Percentiles rank a stretch among this genome's conserved stretches.
Conservation (phyloP, 2,888 invertebrate species). For the Lapara coniferarum region DNA sequence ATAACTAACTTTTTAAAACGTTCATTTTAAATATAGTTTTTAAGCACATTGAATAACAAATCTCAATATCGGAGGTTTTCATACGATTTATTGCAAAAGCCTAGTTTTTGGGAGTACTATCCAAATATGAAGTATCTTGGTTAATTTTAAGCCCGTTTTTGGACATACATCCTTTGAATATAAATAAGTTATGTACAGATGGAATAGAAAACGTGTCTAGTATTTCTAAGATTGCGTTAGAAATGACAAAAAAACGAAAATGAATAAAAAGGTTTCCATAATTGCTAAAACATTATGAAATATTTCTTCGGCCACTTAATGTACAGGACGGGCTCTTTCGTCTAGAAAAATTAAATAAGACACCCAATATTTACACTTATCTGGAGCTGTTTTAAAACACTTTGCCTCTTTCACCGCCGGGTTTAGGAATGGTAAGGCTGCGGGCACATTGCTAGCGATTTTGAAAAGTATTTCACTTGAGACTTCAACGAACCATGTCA, state of each 20-base stretch:
- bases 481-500: too few relatives aligned
- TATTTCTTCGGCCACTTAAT: conserved; percentile 21
- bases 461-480: neutral
- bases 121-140: too few relatives aligned
- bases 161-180: neutral
- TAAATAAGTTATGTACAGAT: neutral
- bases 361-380: conserved; percentile 67
- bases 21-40: too few relatives aligned
- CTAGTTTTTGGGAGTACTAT: too few relatives aligned
- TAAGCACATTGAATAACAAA: too few relatives aligned
- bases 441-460: conserved; percentile 40
- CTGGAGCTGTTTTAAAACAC: conserved; percentile 65
- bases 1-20: too few relatives aligned
- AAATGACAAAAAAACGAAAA: neutral
- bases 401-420: conserved; percentile 55
- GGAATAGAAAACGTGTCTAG: neutral
- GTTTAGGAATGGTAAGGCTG: conserved; percentile 41
- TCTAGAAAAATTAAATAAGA: conserved; percentile 64
- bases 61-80: too few relatives aligned
- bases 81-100: too few relatives aligned
- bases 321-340: conserved; percentile 2
- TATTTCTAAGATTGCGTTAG: neutral
- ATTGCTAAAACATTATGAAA: conserved; percentile 9
- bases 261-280: conserved; percentile 2
- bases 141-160: too few relatives aligned